phyloP scores from a whole-genome alignment of 2,888 invertebrate genomes.

The Macrophya alboannulata region DNA sequence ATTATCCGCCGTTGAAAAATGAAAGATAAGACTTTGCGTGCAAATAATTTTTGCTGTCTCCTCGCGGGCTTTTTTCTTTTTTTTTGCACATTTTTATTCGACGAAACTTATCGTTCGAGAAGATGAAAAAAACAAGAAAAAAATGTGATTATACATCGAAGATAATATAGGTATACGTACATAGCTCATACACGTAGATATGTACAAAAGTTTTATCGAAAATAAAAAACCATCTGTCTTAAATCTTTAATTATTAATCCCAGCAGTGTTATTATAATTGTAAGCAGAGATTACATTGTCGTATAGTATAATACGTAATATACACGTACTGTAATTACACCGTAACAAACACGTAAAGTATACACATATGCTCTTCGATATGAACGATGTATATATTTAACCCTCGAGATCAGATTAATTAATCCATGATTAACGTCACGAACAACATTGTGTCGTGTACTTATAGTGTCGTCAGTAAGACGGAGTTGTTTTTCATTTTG shows the following conservation, averaged over 20 bases:
- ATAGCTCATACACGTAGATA: not conserved
- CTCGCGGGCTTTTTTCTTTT: not conserved
- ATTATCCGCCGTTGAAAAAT: too few species aligned
- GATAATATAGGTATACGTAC: not conserved
- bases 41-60: not conserved
- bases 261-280: not conserved
- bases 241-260: not conserved
- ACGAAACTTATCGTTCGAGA: too few species aligned
- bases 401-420: not conserved
- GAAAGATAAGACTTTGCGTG: too few species aligned
- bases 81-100: not conserved
- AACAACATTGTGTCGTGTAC: not conserved
- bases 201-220: not conserved
- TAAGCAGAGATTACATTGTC: constrained; percentile 17
- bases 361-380: not conserved
- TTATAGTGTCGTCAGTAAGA: not conserved
- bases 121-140: too few species aligned
- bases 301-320: not conserved
- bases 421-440: not conserved
- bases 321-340: not conserved
- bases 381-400: not conserved
- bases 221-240: not conserved
- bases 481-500: too few species aligned
- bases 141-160: not conserved
- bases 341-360: not conserved